Evolutionary conservation across 2,888 invertebrate species (phyloP), one percentile per base, ranked within the genome.

Genomic region (Tiliacea citrago): DNA sequence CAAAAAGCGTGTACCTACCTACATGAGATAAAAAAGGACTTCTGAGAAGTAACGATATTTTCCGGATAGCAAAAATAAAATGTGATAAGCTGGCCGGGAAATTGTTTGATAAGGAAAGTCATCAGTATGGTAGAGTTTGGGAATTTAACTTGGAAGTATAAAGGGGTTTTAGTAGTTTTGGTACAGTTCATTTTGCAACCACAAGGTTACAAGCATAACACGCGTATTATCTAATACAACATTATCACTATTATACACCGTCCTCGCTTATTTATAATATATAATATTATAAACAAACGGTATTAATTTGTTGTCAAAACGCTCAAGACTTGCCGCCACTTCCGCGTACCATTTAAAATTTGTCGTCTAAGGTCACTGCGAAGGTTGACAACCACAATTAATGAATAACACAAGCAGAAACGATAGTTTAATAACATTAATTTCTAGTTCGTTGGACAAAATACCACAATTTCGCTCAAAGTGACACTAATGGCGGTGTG

Each of bases 231-330:
- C 75, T 75, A 75, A 82, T 57, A 76, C 69, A 72, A 69, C 57
- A 73, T 79, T 73, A 83, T 69, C 67, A 57, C 58, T 67, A 72
- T 74, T 76, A 77, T 69, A 80, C 71, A 78, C 63, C 61, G 86
- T 77, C 86, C 86, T 86, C 74, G 86, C 68, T 74, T 83, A 82
- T 86, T 85, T 80, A 83, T 83, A 79, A 88, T 87, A n/a, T n/a
- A n/a, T 82, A 81, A 73, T 70, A 76, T 75, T 57, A 81, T 71
- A 82, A 81, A 83, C 83, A 82, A 82, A 81, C 77, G 49, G 69
- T 74, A 82, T 84, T 86, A 81, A 81, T 77, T 84, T 82, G 86
- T 84, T 86, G 73, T 82, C 80, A 77, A 84, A 82, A 73, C 53
- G 73, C 35, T 65, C 74, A 75, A 68, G 71, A 63, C 12, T 55